Evolutionary conservation across 2,797 vertebrate genomes (phyloP).

Genomic region (Pygocentrus nattereri): DNA sequence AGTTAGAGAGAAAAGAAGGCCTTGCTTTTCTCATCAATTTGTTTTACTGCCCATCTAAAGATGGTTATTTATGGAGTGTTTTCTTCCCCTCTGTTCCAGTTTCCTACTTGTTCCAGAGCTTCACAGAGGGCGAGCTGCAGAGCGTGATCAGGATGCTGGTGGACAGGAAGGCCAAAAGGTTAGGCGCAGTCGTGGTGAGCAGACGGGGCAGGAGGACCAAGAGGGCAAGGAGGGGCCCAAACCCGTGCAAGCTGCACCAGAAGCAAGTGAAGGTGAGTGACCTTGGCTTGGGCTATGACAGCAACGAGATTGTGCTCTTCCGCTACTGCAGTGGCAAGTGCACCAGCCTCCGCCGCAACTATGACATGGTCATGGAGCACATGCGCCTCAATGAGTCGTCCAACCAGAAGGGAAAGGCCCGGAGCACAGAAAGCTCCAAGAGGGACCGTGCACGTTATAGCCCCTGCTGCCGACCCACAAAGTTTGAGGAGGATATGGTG

Average conservation of each 20-base stretch:
- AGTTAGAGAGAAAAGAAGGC: neutral
- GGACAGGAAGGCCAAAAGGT: conserved; percentile 75
- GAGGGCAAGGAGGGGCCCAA: conserved; percentile 81
- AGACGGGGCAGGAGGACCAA: conserved; percentile 83
- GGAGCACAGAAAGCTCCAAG: conserved; percentile 68
- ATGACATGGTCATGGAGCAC: conserved; percentile 90
- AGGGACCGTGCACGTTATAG: conserved; percentile 84
- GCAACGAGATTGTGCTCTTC: conserved; percentile 91
- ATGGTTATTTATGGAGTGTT: conserved; percentile 5
- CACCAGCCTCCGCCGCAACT: conserved; percentile 82
- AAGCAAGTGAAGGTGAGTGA: conserved; percentile 91
- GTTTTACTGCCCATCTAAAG: neutral
- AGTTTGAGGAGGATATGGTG: conserved; percentile 90
- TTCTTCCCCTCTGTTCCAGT: conserved; percentile 66
- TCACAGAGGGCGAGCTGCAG: conserved; percentile 90
- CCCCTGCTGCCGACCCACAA: conserved; percentile 91
- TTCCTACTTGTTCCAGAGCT: conserved; percentile 89
- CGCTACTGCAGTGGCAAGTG: conserved; percentile 96
- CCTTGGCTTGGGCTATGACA: conserved; percentile 90
- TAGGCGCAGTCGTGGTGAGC: conserved; percentile 5
- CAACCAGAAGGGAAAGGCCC: conserved; percentile 70
- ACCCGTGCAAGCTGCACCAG: conserved; percentile 86
- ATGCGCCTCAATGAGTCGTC: conserved; percentile 65
- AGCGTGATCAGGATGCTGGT: conserved; percentile 85
- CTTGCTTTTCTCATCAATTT: neutral